Evolutionary conservation across 1,140 invertebrate species (phyloP).

Genomic region (Bombus superbus): DNA sequence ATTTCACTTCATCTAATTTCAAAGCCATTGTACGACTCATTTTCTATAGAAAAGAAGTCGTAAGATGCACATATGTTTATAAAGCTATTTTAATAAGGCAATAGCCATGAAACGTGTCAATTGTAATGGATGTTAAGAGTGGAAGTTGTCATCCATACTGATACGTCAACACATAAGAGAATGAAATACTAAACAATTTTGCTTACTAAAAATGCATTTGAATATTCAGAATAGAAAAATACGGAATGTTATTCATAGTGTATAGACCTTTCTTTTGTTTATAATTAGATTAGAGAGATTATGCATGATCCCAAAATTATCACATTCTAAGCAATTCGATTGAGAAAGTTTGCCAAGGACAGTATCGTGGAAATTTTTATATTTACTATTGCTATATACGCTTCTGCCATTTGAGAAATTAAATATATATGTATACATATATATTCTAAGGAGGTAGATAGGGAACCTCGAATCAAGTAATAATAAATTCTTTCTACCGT

Average conservation of each 20-base stretch:
- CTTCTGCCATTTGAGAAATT: constrained; percentile 38
- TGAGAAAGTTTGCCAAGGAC: constrained; percentile 40
- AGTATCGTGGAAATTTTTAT: constrained; percentile 40
- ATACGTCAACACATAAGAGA: constrained; percentile 37
- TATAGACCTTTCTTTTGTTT: constrained; percentile 56
- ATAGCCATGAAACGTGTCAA: constrained; percentile 61
- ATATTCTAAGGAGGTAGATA: constrained; percentile 11
- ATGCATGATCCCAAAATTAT: constrained; percentile 48
- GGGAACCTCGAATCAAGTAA: not conserved
- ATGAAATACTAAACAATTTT: constrained; percentile 25
- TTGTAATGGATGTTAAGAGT: constrained; percentile 56
- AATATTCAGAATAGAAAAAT: constrained; percentile 45
- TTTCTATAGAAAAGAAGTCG: constrained; percentile 1
- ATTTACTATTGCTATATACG: constrained; percentile 34
- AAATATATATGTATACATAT: not conserved
- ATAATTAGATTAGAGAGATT: constrained; percentile 45
- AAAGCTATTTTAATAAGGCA: constrained; percentile 58
- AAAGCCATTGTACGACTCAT: constrained; percentile 24
- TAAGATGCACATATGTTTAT: constrained; percentile 35
- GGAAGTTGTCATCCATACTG: constrained; percentile 41
- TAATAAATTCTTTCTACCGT: constrained; percentile 32
- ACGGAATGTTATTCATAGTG: constrained; percentile 41
- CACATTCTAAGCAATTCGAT: constrained; percentile 23
- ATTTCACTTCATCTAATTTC: constrained; percentile 30
- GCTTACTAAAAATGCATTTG: constrained; percentile 46